These are phyloP conservation scores for Atlantisia rogersi DNA, from an alignment of 2,113 vertebrate genomes.

Conservation along the genomic window DNA sequence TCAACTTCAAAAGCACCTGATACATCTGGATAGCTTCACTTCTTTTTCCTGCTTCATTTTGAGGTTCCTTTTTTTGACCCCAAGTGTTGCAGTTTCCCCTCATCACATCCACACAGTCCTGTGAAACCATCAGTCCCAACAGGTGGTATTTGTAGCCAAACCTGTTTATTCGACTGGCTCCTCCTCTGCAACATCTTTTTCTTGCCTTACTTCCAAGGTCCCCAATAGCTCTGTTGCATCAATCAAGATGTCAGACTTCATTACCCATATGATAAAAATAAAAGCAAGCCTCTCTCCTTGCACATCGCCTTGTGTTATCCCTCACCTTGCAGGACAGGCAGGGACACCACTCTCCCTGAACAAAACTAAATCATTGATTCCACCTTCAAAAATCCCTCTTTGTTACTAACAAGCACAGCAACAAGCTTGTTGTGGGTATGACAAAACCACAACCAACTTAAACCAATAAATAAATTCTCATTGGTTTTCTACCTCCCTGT, in stretches of 20 bases:
- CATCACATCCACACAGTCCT: not conserved
- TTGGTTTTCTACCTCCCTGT: not conserved
- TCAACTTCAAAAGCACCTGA: not conserved
- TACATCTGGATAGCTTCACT: not conserved
- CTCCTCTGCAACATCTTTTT: not conserved
- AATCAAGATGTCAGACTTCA: not conserved
- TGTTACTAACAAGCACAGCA: not conserved
- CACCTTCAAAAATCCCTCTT: not conserved
- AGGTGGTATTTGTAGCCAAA: not conserved
- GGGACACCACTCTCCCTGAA: not conserved
- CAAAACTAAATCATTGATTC: not conserved
- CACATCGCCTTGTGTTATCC: not conserved
- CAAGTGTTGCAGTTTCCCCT: not conserved
- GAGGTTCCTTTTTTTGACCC: not conserved
- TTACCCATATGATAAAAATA: constrained; percentile 23
- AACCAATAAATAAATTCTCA: not conserved
- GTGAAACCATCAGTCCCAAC: not conserved
- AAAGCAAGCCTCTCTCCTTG: constrained; percentile 3
- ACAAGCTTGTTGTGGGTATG: no score
- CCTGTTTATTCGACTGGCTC: not conserved
- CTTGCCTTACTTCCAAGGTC: not conserved
- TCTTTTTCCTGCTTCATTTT: not conserved
- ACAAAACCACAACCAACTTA: not conserved
- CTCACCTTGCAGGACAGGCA: not conserved
- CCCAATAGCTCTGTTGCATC: not conserved